These are phyloP conservation scores for Selene dorsalis DNA, from an alignment of 2,797 vertebrate species.

Conservation along the genomic window DNA sequence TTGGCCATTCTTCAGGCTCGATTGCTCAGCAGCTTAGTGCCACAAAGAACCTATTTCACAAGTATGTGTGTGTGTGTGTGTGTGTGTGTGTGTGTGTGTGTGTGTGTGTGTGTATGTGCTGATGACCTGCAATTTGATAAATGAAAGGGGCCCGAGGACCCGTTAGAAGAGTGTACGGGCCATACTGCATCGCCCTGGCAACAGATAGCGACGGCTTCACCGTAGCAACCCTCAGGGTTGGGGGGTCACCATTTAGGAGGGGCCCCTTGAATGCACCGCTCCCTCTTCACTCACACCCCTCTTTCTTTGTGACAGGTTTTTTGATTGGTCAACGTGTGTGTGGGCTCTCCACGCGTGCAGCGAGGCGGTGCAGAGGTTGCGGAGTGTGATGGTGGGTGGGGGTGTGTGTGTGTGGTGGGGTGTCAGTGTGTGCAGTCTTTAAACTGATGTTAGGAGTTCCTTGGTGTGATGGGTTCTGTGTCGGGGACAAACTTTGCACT, in stretches of 20 bases:
- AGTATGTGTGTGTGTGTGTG: slow-evolving; percentile 38
- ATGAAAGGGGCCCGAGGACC: slow-evolving; percentile 61
- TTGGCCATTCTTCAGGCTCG: slow-evolving; percentile 37
- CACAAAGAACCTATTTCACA: slow-evolving; percentile 60
- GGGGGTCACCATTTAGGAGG: slow-evolving; percentile 67
- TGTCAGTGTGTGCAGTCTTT: slow-evolving; percentile 31
- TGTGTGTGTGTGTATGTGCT: slow-evolving; percentile 33
- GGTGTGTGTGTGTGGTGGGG: slow-evolving; percentile 41
- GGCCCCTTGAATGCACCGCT: slow-evolving; percentile 63
- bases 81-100: slow-evolving; percentile 17
- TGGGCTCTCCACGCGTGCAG: slow-evolving; percentile 61
- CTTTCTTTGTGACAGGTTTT: slow-evolving; percentile 70
- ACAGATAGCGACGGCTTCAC: slow-evolving; percentile 76
- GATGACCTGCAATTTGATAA: slow-evolving; percentile 67
- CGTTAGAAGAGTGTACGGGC: slow-evolving; percentile 47
- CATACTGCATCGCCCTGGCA: slow-evolving; percentile 59
- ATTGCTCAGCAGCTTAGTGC: slow-evolving; percentile 59
- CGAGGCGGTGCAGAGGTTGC: slow-evolving; percentile 62
- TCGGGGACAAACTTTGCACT: slow-evolving; percentile 14
- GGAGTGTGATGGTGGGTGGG: slow-evolving; percentile 21
- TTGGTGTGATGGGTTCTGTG: neutral
- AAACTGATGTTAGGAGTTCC: slow-evolving; percentile 27
- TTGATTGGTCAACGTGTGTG: slow-evolving; percentile 71
- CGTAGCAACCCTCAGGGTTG: slow-evolving; percentile 72
- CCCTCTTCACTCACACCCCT: slow-evolving; percentile 55